Base-by-base conservation (phyloP, 2,797 vertebrate genomes). In the Peromyscus eremicus region DNA sequence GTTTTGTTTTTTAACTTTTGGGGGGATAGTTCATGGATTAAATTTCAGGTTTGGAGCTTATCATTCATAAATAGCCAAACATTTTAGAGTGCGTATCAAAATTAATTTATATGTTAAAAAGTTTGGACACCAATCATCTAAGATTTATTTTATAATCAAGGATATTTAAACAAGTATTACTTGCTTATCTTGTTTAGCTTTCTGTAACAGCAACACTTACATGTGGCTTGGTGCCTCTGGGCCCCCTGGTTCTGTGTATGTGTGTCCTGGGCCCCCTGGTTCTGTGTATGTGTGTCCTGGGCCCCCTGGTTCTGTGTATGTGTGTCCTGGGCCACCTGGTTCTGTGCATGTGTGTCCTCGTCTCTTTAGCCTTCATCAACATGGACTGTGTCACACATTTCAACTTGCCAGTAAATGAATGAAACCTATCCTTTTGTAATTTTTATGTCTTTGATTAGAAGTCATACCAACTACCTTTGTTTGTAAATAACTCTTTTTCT, bases 101-200 rank as follows among this genome's bases (percentile, higher is more conserved):
- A 66, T 93, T 94, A 81, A 84, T 70, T 95, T 87, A 70, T 4
- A 46, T 75, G 68, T 55, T 86, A 89, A 92, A 84, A 95, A 43
- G 16, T 81, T 94, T 89, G 46, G n/a, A 64, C 1, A 66, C 19
- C 25, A 40, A n/a, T 92, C 76, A 34, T 87, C 94, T 92, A 83
- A 96, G 88, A 87, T 94, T 77, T 23, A 82, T 64, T 89, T 93
- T 93, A 70, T 27, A 88, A 66, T 75, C n/a, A 46, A 75, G 62
- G 49, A 71, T n/a, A 80, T 57, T 94, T 92, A 66, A 25, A 62
- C 55, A 73, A 64, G 46, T 73, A 66, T 68, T 80, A 71, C 14
- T 87, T 92, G 57, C 23, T 89, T 92, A 66, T 64, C 46, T 96
- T 94, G 91, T 80, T 52, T 90, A 92, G 32, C 62, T 86, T 97